Conservation (phyloP, 1,140 invertebrate genomes). For the Drepana arcuata region DNA sequence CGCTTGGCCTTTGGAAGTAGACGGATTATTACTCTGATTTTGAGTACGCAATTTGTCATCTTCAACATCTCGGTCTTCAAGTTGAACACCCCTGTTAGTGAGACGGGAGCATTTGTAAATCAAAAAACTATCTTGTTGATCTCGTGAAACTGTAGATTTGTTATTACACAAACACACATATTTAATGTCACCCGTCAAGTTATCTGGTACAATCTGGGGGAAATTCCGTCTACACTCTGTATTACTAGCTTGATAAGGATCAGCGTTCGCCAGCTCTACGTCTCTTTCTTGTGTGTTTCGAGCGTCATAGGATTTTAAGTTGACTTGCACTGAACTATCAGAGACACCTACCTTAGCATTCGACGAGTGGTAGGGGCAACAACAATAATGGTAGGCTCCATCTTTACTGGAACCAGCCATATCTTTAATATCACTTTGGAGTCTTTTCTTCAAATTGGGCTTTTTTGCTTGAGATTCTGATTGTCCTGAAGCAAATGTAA, state of each 20-base stretch:
- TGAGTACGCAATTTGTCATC: too few species aligned
- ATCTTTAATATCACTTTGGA: slow-evolving; percentile 22
- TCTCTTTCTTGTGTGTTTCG: slow-evolving; percentile 3
- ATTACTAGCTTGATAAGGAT: too few species aligned
- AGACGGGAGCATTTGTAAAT: slow-evolving; percentile 52
- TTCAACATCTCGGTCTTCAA: too few species aligned
- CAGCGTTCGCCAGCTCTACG: not conserved
- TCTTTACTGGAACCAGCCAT: slow-evolving; percentile 18
- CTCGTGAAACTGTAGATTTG: slow-evolving; percentile 14
- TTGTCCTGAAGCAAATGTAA: slow-evolving; percentile 51
- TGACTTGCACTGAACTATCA: slow-evolving; percentile 52
- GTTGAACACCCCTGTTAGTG: slow-evolving; percentile 20
- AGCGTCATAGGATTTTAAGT: too few species aligned
- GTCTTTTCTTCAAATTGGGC: slow-evolving; percentile 25
- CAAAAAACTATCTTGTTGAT: slow-evolving; percentile 36
- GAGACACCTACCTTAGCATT: slow-evolving; percentile 24
- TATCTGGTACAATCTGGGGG: slow-evolving; percentile 17
- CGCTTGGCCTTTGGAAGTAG: too few species aligned
- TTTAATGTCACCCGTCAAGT: slow-evolving; percentile 30
- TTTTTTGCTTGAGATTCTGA: slow-evolving; percentile 29
- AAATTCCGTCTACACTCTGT: too few species aligned
- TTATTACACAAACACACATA: slow-evolving; percentile 52
- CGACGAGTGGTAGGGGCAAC: slow-evolving; percentile 25
- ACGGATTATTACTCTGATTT: too few species aligned
- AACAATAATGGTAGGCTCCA: slow-evolving; percentile 31